These are phyloP conservation scores for Phrynocephalus forsythii DNA, from an alignment of 2,797 vertebrate species.

Conservation along the genomic window DNA sequence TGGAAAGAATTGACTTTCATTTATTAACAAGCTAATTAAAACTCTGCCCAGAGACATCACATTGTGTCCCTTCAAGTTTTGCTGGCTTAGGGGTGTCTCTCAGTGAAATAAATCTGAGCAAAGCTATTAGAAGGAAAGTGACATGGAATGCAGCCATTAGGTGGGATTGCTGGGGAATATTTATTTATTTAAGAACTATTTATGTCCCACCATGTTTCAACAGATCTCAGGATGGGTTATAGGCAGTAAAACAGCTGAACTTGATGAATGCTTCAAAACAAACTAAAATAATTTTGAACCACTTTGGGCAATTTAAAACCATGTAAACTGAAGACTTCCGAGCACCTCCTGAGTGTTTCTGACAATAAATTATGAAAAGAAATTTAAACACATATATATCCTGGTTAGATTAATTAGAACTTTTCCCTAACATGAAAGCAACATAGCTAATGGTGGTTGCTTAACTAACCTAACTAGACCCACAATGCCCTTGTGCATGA, in stretches of 20 bases:
- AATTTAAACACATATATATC: not conserved
- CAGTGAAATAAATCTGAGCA: not conserved
- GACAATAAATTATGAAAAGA: not conserved
- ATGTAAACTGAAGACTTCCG: not conserved
- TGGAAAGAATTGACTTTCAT: constrained; percentile 12
- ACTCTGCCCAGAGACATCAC: not conserved
- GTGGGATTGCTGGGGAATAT: not conserved
- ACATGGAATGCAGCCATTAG: not conserved
- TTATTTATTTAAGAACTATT: too few relatives aligned
- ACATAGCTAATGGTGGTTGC: too few relatives aligned
- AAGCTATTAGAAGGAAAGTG: not conserved
- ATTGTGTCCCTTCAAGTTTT: not conserved
- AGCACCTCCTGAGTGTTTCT: not conserved
- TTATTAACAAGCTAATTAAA: constrained; percentile 33
- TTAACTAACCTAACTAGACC: not conserved
- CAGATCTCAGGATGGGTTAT: too few relatives aligned
- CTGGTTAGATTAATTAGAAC: not conserved
- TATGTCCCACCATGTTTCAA: too few relatives aligned
- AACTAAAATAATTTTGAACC: too few relatives aligned
- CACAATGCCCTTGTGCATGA: not conserved
- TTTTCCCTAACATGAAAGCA: not conserved
- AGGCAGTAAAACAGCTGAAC: too few relatives aligned
- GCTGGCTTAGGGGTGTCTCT: not conserved
- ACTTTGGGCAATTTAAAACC: too few relatives aligned
- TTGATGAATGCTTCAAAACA: too few relatives aligned